These are phyloP conservation scores for Amblyraja radiata DNA, from an alignment of 2,797 vertebrate genomes.

Conservation along the genomic window DNA sequence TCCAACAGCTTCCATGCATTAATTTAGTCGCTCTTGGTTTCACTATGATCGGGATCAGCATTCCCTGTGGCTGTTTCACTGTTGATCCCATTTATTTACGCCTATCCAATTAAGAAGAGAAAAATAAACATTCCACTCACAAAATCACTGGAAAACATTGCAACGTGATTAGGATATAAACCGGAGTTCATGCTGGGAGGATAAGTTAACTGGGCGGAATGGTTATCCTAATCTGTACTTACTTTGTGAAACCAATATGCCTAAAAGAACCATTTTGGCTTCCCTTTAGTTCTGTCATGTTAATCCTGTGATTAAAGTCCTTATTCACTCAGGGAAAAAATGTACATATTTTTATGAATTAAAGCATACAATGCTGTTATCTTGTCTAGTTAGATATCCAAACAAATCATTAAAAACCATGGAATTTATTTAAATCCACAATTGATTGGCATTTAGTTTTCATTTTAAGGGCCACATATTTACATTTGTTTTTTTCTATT, in stretches of 20 bases:
- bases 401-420: not conserved
- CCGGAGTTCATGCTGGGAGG: not conserved
- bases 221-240: not conserved
- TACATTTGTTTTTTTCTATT: not conserved
- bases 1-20: not conserved
- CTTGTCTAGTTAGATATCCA: not conserved
- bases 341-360: not conserved
- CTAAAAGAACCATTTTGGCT: not conserved
- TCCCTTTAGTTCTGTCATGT: not conserved
- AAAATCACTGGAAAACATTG: not conserved
- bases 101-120: not conserved
- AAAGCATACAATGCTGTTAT: too few species aligned
- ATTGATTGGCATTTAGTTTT: not conserved
- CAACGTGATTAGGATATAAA: not conserved
- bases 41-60: not conserved
- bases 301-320: not conserved
- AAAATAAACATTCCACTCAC: not conserved
- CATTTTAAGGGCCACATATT: not conserved
- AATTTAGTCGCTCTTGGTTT: not conserved
- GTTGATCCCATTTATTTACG: not conserved
- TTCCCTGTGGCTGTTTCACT: not conserved
- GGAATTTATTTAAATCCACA: not conserved
- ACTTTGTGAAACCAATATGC: not conserved
- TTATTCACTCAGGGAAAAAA: not conserved
- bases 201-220: not conserved